Evolutionary conservation across 2,797 vertebrate species (phyloP), one percentile per base, ranked within the genome.

Genomic region (Orestias chungarensis): DNA sequence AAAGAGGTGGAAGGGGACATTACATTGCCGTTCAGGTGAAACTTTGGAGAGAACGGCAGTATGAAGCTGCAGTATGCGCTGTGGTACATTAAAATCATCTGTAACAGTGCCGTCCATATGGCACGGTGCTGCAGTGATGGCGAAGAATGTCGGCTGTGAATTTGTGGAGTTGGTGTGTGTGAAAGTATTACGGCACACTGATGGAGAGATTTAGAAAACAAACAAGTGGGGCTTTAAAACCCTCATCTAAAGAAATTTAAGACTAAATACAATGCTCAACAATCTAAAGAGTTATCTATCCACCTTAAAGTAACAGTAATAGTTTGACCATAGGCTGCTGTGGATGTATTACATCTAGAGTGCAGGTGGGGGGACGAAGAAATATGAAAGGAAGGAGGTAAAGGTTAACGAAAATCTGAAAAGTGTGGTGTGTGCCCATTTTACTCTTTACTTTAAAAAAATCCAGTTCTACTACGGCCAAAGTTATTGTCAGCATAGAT

Each of bases 31-130:
- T 74, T 62, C 25, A 7, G 70, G 15, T 73, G 82, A 81, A 70
- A 70, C 75, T 84, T 61, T 6, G 6, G 68, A 80, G 68, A 33
- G 54, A 33, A 73, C 23, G 64, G 61, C 79, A 82, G 76, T 84
- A 81, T 87, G 80, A 78, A 84, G 64, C 76, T 64, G 86, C 80
- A 78, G 76, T 25, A n/a, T 64, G 38, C 50, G 35, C 3, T 33
- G 55, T 74, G 55, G 62, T 68, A 57, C 57, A 65, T 78, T 54
- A 64, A 69, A 18, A 29, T 46, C 31, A 55, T 61, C 68, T 62
- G 2, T 43, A 49, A n/a, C 12, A 47, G 40, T 40, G 70, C 44
- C 52, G 50, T 52, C 61, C n/a, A 20, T 40, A 52, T 17, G 6
- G 29, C 18, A 68, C 25, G 20, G 47, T 40, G 25, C 73, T 76